Evolutionary conservation across 1,140 invertebrate genomes (phyloP).

Genomic region (Periplaneta americana): DNA sequence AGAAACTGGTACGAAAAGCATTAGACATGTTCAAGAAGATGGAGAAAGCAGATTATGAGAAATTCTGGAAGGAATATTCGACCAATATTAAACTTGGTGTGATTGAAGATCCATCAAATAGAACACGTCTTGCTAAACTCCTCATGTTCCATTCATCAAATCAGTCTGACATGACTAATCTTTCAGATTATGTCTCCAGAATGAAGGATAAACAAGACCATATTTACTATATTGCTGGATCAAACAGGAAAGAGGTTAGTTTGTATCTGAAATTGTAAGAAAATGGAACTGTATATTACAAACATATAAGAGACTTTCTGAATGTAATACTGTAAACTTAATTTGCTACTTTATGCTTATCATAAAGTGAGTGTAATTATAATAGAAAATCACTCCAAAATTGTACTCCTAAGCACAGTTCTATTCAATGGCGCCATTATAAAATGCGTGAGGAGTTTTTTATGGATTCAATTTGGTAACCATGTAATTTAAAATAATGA

Average conservation of each 20-base stretch:
- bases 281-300: no score
- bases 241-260: constrained; percentile 69
- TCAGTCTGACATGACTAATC: constrained; percentile 54
- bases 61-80: constrained; percentile 99
- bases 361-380: no score
- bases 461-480: no score
- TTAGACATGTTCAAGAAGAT: constrained; percentile 99
- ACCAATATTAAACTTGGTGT: constrained; percentile 97
- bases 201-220: constrained; percentile 97
- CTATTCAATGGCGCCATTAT: no score
- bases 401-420: no score
- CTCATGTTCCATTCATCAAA: constrained; percentile 87
- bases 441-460: no score
- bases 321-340: no score
- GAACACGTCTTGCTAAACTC: constrained; percentile 91
- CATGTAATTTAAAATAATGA: no score
- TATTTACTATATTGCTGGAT: constrained; percentile 96
- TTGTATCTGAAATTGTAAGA: no score
- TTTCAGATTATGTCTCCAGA: constrained; percentile 86
- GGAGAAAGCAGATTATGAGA: constrained; percentile 81
- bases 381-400: no score
- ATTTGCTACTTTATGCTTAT: no score
- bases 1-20: constrained; percentile 95
- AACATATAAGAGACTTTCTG: no score
- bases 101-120: constrained; percentile 96